Evolutionary conservation across 2,888 invertebrate genomes (phyloP).

Genomic region (Linnaemya vulpina): DNA sequence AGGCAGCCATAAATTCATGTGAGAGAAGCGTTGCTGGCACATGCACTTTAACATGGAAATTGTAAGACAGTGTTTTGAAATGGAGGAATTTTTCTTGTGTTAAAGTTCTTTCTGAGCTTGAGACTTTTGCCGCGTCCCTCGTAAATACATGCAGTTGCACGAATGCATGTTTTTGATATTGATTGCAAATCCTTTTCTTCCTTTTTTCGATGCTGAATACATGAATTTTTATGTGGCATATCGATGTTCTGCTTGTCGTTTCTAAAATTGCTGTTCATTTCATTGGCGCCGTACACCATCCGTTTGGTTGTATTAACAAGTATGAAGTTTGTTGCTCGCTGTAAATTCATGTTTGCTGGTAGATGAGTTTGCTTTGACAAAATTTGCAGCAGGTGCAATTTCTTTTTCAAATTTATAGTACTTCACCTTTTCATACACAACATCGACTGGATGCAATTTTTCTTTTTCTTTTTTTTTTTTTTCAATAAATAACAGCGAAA

Average conservation of each 20-base stretch:
- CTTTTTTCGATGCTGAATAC: conserved; percentile 7
- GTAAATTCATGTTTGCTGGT: neutral
- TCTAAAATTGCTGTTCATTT: conserved; percentile 32
- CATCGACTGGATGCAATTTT: neutral
- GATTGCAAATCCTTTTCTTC: neutral
- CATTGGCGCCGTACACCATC: conserved; percentile 2
- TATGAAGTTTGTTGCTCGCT: conserved; percentile 1
- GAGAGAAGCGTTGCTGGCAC: neutral
- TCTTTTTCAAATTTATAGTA: conserved; percentile 29
- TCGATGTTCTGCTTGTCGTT: conserved; percentile 16
- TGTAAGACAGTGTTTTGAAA: too few species aligned
- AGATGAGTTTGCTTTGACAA: neutral
- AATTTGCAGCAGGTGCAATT: conserved; percentile 50
- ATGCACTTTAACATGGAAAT: neutral
- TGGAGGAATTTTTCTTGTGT: too few species aligned
- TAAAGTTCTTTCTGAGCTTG: neutral
- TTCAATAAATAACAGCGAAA: conserved; percentile 41
- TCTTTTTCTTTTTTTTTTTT: neutral
- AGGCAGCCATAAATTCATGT: neutral
- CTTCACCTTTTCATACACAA: conserved; percentile 29
- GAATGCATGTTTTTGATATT: neutral
- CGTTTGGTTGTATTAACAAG: conserved; percentile 6
- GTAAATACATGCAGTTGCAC: neutral
- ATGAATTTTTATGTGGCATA: conserved; percentile 6
- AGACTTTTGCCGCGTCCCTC: neutral